Conservation (phyloP, 2,888 invertebrate species). For the Cheilosia grossa region DNA sequence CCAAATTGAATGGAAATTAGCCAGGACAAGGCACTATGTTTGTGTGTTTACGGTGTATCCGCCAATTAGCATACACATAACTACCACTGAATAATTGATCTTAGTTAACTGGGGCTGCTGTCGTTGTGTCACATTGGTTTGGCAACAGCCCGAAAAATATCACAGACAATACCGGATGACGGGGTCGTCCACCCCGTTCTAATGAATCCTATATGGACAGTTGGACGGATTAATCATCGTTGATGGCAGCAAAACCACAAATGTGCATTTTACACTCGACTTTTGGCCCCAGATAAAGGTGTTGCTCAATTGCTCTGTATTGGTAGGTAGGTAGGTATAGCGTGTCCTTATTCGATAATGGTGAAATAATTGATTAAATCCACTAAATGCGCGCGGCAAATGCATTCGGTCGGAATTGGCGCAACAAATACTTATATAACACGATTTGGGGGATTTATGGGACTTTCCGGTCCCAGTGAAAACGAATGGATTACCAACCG, state of each 20-base stretch:
- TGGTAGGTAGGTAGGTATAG: not conserved
- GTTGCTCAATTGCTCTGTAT: constrained; percentile 3
- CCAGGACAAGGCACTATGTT: constrained; percentile 24
- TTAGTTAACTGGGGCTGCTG: constrained; percentile 68
- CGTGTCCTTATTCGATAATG: constrained; percentile 64
- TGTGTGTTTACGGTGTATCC: constrained; percentile 26
- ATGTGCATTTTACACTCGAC: constrained; percentile 56
- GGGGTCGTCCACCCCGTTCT: constrained; percentile 10
- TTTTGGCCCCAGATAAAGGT: constrained; percentile 53
- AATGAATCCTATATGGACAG: constrained; percentile 46
- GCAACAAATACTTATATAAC: constrained; percentile 61
- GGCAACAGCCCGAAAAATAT: constrained; percentile 2
- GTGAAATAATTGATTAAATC: constrained; percentile 72
- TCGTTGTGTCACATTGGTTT: constrained; percentile 62
- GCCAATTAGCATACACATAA: constrained; percentile 63
- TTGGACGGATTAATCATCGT: constrained; percentile 52
- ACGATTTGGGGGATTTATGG: constrained; percentile 63
- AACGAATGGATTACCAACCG: constrained; percentile 55
- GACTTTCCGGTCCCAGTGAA: constrained; percentile 37
- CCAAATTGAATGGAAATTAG: constrained; percentile 68
- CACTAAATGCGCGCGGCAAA: constrained; percentile 47
- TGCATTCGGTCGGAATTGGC: constrained; percentile 38
- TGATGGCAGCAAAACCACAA: constrained; percentile 59
- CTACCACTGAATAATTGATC: constrained; percentile 69
- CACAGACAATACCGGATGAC: constrained; percentile 23